A percentile compares a stretch with the other conserved stretches of the same genome.
phyloP scores from a whole-genome alignment of 2,888 invertebrate species.

The Drosophila quinaria region DNA sequence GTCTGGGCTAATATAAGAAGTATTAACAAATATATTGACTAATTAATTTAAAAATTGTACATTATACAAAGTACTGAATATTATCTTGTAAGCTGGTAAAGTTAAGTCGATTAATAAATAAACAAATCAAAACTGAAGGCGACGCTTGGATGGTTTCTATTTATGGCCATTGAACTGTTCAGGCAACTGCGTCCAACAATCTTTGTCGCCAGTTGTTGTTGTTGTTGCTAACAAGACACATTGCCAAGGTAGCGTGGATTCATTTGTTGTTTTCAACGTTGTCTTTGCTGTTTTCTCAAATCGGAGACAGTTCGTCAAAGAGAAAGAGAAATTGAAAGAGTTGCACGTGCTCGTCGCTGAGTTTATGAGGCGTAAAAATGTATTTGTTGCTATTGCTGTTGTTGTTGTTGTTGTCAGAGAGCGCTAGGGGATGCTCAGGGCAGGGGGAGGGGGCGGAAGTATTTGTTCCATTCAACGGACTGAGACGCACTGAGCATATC shows the following conservation, averaged over 20 bases:
- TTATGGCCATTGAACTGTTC: constrained; percentile 63
- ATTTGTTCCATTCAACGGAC: constrained; percentile 58
- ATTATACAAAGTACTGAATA: neutral
- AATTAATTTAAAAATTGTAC: neutral
- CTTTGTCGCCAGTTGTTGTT: constrained; percentile 32
- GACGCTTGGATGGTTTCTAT: constrained; percentile 57
- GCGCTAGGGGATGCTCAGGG: constrained; percentile 13
- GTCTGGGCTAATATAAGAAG: no score
- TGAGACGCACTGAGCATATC: constrained; percentile 49
- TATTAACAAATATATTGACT: no score
- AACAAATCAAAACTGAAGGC: constrained; percentile 22
- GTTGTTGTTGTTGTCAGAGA: constrained; percentile 6
- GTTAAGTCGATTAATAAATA: neutral
- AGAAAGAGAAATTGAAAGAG: constrained; percentile 64
- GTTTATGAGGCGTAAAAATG: constrained; percentile 71
- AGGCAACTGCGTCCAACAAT: constrained; percentile 27
- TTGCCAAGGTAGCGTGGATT: constrained; percentile 56
- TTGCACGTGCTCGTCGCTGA: constrained; percentile 55
- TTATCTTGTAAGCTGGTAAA: neutral
- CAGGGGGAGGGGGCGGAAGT: constrained; percentile 18
- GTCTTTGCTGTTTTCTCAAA: neutral
- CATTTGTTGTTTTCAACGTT: neutral
- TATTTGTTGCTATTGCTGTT: constrained; percentile 6
- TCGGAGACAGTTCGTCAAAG: constrained; percentile 58
- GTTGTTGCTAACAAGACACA: constrained; percentile 36